Conservation (phyloP, 1,140 invertebrate genomes). For the Luehdorfia chinensis region DNA sequence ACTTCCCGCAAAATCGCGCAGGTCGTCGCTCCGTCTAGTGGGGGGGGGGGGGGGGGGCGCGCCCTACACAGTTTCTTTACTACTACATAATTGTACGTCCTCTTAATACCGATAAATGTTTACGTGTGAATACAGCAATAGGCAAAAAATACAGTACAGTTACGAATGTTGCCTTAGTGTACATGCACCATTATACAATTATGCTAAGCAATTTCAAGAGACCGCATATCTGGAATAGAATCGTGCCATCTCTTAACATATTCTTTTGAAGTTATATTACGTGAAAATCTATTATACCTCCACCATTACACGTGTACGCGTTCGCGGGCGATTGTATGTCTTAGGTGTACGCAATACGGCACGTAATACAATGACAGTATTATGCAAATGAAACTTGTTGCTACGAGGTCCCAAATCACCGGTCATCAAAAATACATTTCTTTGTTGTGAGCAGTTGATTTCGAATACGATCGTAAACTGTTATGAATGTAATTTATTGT, state of each 20-base stretch:
- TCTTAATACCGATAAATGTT: no score
- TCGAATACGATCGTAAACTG: neutral
- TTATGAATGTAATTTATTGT: no score
- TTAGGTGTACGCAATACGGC: neutral
- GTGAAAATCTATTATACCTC: slow-evolving; percentile 7
- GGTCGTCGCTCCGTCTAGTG: no score
- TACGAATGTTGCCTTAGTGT: no score
- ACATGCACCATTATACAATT: neutral
- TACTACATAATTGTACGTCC: no score
- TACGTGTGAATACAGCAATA: no score
- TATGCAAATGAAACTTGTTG: slow-evolving; percentile 7
- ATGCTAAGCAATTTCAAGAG: neutral
- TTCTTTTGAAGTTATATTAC: slow-evolving; percentile 11
- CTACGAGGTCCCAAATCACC: slow-evolving; percentile 3
- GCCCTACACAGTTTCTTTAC: no score
- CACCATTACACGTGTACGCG: slow-evolving; percentile 5
- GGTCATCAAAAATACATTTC: slow-evolving; percentile 3
- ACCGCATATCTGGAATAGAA: slow-evolving; percentile 9
- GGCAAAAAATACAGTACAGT: no score
- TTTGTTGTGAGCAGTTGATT: neutral
- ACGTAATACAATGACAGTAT: neutral
- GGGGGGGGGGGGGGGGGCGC: no score
- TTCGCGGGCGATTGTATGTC: neutral
- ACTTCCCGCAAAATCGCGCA: no score
- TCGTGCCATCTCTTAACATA: slow-evolving; percentile 12